These are phyloP conservation scores for Acleris laterana DNA, from an alignment of 2,888 invertebrate species.

Conservation along the genomic window DNA sequence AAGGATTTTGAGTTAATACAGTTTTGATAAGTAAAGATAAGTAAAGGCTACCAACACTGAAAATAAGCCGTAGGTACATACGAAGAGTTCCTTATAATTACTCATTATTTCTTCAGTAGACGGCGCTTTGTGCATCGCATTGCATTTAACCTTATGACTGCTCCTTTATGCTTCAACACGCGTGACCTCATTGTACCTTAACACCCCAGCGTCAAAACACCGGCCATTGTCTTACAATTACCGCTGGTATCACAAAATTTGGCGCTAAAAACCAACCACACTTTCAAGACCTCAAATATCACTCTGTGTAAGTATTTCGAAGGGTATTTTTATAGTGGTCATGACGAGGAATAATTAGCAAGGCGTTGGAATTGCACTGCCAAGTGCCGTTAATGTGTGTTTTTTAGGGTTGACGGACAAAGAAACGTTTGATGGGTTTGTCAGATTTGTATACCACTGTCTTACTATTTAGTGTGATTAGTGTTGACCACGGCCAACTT, in stretches of 20 bases:
- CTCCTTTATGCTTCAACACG: conserved; percentile 29
- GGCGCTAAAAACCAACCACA: conserved; percentile 22
- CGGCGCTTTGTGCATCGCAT: not conserved
- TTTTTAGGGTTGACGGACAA: conserved; percentile 14
- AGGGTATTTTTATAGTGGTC: conserved; percentile 7
- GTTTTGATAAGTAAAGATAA: too few species aligned
- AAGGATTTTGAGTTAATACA: too few species aligned
- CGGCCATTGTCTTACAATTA: conserved; percentile 41
- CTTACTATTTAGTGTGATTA: too few species aligned
- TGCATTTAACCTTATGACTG: conserved; percentile 13
- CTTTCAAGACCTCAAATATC: conserved; percentile 8
- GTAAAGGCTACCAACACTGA: too few species aligned
- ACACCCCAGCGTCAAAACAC: conserved; percentile 37
- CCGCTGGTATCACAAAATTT: conserved; percentile 41
- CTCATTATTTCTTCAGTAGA: too few species aligned
- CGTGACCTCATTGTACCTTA: conserved; percentile 40
- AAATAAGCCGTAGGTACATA: too few species aligned
- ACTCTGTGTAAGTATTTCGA: not conserved
- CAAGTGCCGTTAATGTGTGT: conserved; percentile 32
- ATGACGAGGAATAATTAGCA: conserved; percentile 28
- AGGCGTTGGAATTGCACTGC: conserved; percentile 37
- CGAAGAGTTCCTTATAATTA: too few species aligned
- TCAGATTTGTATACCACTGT: too few species aligned
- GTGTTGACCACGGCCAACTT: too few species aligned
- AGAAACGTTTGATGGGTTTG: not conserved